Evolutionary conservation across 2,797 vertebrate species (phyloP).

Genomic region (Falco columbarius): DNA sequence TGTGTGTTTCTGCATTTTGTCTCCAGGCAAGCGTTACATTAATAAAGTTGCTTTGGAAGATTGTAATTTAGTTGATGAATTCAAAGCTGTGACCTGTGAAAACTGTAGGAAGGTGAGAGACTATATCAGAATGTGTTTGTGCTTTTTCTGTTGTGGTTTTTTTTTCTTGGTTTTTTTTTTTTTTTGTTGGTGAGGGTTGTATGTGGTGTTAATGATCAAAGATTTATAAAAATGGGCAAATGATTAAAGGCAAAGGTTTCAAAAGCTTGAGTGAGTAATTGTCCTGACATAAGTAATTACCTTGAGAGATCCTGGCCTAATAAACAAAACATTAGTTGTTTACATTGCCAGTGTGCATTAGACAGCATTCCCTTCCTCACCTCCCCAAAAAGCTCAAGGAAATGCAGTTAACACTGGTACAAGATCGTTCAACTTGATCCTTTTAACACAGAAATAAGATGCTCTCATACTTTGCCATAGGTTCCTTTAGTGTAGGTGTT

Average conservation of each 20-base stretch:
- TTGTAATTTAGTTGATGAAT: constrained; percentile 71
- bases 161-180: neutral
- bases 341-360: neutral
- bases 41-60: constrained; percentile 67
- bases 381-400: neutral
- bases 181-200: neutral
- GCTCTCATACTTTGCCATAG: neutral
- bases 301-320: neutral
- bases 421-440: neutral
- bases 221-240: neutral
- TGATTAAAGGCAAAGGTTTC: neutral
- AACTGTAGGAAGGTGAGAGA: constrained; percentile 73
- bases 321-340: neutral
- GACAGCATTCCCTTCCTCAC: neutral
- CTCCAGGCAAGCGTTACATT: constrained; percentile 71
- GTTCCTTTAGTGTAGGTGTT: neutral
- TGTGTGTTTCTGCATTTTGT: neutral
- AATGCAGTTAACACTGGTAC: neutral
- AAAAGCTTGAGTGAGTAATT: neutral
- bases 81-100: constrained; percentile 60
- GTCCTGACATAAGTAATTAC: neutral
- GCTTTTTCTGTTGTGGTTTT: no score
- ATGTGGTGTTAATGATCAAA: fast-evolving
- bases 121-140: neutral
- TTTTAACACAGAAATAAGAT: neutral